Conservation (phyloP, 2,888 invertebrate genomes). For the Hedya salicella region DNA sequence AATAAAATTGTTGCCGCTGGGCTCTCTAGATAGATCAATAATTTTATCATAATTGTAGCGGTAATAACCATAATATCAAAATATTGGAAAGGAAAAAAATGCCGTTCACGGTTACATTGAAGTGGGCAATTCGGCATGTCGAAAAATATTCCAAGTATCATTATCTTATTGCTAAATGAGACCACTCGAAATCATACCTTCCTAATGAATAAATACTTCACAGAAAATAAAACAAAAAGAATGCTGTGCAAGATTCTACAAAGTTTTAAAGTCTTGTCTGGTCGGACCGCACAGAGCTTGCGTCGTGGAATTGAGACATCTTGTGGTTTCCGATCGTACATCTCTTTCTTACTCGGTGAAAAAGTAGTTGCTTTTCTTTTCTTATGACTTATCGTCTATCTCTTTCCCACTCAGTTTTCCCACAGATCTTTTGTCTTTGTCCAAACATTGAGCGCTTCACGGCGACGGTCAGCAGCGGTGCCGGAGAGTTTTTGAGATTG, state of each 20-base stretch:
- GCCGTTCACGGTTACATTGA: neutral
- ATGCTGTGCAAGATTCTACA: conserved; percentile 68
- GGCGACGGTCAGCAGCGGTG: conserved; percentile 77
- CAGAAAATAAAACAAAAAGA: conserved; percentile 64
- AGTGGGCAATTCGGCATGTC: neutral
- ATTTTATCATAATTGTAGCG: neutral
- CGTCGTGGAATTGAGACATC: conserved; percentile 85
- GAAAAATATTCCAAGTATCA: neutral
- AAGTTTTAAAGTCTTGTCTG: conserved; percentile 69
- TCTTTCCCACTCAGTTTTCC: conserved; percentile 75
- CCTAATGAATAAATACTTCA: conserved; percentile 36
- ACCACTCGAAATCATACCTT: conserved; percentile 25
- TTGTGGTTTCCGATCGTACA: conserved; percentile 83
- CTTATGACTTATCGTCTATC: conserved; percentile 71
- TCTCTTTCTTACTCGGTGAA: conserved; percentile 70
- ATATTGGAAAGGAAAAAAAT: neutral
- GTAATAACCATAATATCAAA: neutral
- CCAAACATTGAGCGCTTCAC: conserved; percentile 79
- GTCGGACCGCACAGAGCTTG: conserved; percentile 81
- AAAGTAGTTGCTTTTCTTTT: conserved; percentile 73
- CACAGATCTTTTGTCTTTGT: conserved; percentile 79
- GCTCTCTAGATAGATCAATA: conserved; percentile 2
- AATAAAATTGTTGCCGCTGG: conserved; percentile 20
- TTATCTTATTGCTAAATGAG: conserved; percentile 25
- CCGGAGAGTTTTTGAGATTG: conserved; percentile 79